Conservation (phyloP, 2,797 vertebrate species). For the Merluccius polli region DNA sequence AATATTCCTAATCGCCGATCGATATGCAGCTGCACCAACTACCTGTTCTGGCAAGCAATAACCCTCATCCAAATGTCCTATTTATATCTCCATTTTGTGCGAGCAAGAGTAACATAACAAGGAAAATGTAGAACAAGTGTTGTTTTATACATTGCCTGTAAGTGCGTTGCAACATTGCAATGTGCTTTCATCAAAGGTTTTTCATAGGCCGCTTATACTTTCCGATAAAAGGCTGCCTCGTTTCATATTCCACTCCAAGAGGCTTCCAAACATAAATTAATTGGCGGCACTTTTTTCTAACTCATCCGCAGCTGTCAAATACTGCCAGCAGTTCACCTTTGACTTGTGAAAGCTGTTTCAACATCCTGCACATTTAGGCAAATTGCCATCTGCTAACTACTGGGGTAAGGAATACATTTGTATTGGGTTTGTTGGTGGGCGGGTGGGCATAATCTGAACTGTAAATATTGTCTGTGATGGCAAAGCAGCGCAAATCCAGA, state of each 20-base stretch:
- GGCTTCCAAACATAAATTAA: background rate
- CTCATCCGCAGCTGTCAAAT: background rate
- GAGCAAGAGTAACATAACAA: background rate
- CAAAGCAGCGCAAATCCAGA: background rate
- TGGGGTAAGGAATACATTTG: background rate
- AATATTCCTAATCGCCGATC: too few relatives aligned
- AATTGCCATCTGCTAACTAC: background rate
- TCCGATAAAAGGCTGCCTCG: background rate
- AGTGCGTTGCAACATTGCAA: background rate
- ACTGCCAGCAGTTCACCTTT: background rate
- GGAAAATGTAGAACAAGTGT: background rate
- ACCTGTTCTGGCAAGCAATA: too few relatives aligned
- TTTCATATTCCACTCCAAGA: background rate
- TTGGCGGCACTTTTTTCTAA: background rate
- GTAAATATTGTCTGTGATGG: slow-evolving; percentile 20
- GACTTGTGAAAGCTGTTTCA: slow-evolving; percentile 17
- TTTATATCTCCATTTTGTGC: too few relatives aligned
- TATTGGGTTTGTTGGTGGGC: background rate
- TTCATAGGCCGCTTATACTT: background rate
- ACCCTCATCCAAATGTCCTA: too few relatives aligned
- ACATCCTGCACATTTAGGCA: slow-evolving; percentile 13
- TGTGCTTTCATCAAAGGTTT: background rate
- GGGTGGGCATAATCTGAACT: background rate
- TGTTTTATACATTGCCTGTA: background rate
- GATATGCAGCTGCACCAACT: too few relatives aligned